A percentile compares a stretch with the other conserved stretches of the same genome.
phyloP scores from a whole-genome alignment of 2,888 invertebrate genomes.

The Creontiades dilutus region DNA sequence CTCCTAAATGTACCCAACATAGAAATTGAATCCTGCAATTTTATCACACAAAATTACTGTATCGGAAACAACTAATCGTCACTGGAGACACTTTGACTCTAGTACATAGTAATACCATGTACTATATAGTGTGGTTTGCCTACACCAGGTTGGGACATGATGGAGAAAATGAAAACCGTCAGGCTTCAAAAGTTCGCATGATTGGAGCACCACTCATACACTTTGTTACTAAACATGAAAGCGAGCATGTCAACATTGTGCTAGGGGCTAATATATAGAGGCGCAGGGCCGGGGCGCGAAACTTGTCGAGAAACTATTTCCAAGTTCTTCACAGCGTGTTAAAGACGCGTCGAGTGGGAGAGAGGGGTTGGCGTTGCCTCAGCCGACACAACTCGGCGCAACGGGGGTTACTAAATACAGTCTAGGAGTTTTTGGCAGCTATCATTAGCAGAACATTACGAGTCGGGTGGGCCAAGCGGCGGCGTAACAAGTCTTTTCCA shows the following conservation, averaged over 20 bases:
- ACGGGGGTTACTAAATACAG: conserved; percentile 42
- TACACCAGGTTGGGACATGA: no score
- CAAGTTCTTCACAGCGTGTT: conserved; percentile 14
- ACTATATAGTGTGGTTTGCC: no score
- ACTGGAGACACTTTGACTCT: no score
- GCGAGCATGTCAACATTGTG: not conserved
- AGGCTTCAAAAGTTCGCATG: no score
- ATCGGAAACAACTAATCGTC: no score
- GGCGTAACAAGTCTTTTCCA: conserved; percentile 49
- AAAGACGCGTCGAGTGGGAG: not conserved
- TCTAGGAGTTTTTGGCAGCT: conserved; percentile 45
- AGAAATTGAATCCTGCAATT: no score
- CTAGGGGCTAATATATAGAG: not conserved
- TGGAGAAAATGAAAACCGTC: no score
- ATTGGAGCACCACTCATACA: no score
- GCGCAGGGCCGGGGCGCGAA: not conserved
- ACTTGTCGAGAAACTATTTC: conserved; percentile 27
- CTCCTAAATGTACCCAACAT: no score
- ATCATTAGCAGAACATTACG: conserved; percentile 50
- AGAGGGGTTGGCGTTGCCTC: conserved; percentile 18
- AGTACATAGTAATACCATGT: no score
- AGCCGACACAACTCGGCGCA: not conserved
- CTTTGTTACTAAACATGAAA: not conserved
- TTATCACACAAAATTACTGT: no score
- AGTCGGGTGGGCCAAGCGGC: conserved; percentile 11